These are phyloP conservation scores for Drosophila mojavensis DNA, from an alignment of 1,140 invertebrate genomes.

Conservation along the genomic window DNA sequence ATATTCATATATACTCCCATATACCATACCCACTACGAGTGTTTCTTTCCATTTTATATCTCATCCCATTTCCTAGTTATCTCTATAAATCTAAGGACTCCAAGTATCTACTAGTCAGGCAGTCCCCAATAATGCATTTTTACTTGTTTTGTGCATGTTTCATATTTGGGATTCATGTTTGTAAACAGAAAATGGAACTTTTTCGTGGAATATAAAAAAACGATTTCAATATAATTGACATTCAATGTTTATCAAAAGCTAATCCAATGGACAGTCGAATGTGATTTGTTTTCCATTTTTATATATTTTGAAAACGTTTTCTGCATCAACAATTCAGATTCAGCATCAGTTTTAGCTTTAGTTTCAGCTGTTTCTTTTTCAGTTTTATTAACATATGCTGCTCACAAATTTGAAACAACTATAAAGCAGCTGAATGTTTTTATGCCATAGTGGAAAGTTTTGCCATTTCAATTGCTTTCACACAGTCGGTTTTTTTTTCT, in stretches of 20 bases:
- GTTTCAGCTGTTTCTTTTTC: constrained; percentile 1
- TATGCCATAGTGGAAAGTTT: constrained; percentile 32
- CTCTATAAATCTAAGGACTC: too few relatives aligned
- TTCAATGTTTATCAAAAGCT: constrained; percentile 36
- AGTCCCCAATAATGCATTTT: too few relatives aligned
- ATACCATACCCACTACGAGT: too few relatives aligned
- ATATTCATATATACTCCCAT: too few relatives aligned
- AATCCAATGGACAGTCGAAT: constrained; percentile 33
- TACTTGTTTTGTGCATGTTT: too few relatives aligned
- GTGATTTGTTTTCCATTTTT: neutral
- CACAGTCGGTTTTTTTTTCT: constrained; percentile 40
- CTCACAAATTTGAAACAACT: constrained; percentile 34
- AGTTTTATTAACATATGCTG: constrained; percentile 41
- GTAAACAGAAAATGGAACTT: neutral
- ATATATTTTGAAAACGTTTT: constrained; percentile 26
- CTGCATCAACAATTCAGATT: constrained; percentile 29
- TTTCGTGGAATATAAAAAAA: neutral
- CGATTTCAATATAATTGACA: constrained; percentile 13
- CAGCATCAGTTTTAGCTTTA: constrained; percentile 23
- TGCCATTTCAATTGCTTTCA: constrained; percentile 63
- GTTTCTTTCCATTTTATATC: too few relatives aligned
- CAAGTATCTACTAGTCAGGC: too few relatives aligned
- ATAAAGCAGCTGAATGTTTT: constrained; percentile 37
- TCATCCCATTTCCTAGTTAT: too few relatives aligned
- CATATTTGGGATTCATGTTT: neutral